Conservation (phyloP, 2,797 vertebrate species). For the Podargus strigoides region DNA sequence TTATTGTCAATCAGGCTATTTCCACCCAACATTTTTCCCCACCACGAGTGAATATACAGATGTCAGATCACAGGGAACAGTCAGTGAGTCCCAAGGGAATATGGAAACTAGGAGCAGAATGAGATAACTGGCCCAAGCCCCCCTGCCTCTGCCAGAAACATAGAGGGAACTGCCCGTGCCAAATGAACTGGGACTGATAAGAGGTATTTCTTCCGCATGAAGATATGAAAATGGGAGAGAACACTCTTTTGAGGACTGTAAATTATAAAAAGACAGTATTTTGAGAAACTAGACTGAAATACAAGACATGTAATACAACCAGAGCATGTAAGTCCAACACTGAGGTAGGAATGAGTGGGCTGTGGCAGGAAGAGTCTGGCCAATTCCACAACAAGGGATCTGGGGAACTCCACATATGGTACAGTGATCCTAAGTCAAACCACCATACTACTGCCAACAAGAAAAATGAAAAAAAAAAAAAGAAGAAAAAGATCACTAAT, state of each 20-base stretch:
- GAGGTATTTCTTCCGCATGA: neutral
- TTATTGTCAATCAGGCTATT: neutral
- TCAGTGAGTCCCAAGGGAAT: neutral
- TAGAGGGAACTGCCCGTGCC: neutral
- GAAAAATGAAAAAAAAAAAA: neutral
- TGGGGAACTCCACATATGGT: neutral
- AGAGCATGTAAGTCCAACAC: neutral
- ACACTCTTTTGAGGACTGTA: neutral
- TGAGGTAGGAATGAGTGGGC: neutral
- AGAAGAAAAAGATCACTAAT: neutral
- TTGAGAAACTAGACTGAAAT: neutral
- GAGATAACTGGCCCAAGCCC: neutral
- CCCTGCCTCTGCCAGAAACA: neutral
- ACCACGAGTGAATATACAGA: neutral
- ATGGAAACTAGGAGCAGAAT: neutral
- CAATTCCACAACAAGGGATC: neutral
- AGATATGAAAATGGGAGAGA: neutral
- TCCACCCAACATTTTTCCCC: neutral
- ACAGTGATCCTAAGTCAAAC: neutral
- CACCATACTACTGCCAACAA: neutral
- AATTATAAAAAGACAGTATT: neutral
- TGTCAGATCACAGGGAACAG: neutral
- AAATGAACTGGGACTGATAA: neutral
- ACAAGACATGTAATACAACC: neutral
- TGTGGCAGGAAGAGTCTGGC: neutral